Evolutionary conservation across 2,888 invertebrate genomes (phyloP), one percentile per base, ranked within the genome.

Genomic region (Andricus curvator): DNA sequence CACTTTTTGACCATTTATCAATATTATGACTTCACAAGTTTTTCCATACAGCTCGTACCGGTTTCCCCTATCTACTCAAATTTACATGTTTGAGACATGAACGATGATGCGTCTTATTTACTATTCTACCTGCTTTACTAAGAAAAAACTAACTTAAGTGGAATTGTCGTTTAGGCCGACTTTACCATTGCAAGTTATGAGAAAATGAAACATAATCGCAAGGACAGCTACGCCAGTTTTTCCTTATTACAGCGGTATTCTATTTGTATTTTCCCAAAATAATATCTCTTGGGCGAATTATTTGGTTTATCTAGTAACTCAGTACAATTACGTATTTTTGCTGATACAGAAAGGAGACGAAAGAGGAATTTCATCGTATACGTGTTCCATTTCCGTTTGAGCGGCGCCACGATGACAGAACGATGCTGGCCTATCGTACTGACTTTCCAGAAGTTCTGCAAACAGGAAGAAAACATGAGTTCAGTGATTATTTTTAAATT

Each of bases 331-430:
- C 82, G 85, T 81, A 78, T 83, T 83, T 81, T 86, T 86, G 78
- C 48, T 81, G 51, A 85, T 82, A 74, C 84, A 83, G 64, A 86
- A 82, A 20, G 88, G 85, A 29, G 85, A 79, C 65, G 86, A 78
- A 41, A 91, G 84, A 5, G 96, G 95, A 82, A 96, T 96, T 92
- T 96, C 96, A 82, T 95, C 96, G 87, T 96, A 96, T 37, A 96
- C 91, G 76, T 95, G 96, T 88, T 96, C 95, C 89, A 92, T 79
- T 88, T 93, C 84, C 90, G 86, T 79, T 88, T 95, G 95, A 89
- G 92, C 81, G 89, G 92, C 81, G 85, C 84, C 25, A 85, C 84
- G 83, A 51, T 83, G 85, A 76, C 84, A 84, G 48, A 86, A 87
- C 60, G 84, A 80, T n/a, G 92, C 91, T 51, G 93, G 93, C 62